These are phyloP conservation scores for Chanos chanos DNA, from an alignment of 2,797 vertebrate species.

Conservation along the genomic window DNA sequence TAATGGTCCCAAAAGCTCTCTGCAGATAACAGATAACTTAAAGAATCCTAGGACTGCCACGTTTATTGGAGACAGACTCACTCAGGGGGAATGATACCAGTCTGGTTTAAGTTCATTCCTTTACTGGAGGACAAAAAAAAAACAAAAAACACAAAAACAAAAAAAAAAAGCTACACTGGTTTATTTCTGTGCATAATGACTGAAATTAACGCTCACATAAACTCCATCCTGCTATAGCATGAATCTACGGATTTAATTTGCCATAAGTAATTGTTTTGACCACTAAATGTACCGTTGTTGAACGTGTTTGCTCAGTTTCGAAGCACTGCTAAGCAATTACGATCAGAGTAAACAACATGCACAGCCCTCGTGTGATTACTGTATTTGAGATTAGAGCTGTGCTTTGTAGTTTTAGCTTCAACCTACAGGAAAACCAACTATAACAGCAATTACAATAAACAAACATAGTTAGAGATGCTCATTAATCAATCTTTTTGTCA, in stretches of 20 bases:
- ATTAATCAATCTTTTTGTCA: no score
- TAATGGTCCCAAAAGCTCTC: slow-evolving; percentile 3
- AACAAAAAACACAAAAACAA: slow-evolving; percentile 3
- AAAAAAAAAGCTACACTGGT: slow-evolving; percentile 4
- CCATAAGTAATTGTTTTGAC: slow-evolving; percentile 22
- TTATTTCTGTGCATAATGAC: slow-evolving; percentile 13
- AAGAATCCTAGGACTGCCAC: slow-evolving; percentile 2
- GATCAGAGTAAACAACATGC: slow-evolving; percentile 27
- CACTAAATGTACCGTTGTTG: slow-evolving; percentile 24
- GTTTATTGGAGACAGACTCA: slow-evolving; percentile 6
- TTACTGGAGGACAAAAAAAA: no score
- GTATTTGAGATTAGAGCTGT: no score
- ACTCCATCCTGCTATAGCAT: slow-evolving; percentile 19
- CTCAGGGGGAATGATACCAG: background rate
- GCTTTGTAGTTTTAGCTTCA: no score
- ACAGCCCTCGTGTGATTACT: background rate
- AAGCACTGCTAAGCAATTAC: slow-evolving; percentile 15
- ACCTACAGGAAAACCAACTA: no score
- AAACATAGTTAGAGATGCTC: no score
- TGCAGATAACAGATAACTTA: slow-evolving; percentile 4
- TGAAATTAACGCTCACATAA: slow-evolving; percentile 11
- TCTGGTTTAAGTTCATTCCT: slow-evolving; percentile 1
- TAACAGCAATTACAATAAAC: no score
- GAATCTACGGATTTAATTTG: slow-evolving; percentile 24
- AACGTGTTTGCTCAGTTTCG: slow-evolving; percentile 25